These are phyloP conservation scores for Tachina grossa DNA, from an alignment of 2,888 invertebrate species.

Conservation along the genomic window DNA sequence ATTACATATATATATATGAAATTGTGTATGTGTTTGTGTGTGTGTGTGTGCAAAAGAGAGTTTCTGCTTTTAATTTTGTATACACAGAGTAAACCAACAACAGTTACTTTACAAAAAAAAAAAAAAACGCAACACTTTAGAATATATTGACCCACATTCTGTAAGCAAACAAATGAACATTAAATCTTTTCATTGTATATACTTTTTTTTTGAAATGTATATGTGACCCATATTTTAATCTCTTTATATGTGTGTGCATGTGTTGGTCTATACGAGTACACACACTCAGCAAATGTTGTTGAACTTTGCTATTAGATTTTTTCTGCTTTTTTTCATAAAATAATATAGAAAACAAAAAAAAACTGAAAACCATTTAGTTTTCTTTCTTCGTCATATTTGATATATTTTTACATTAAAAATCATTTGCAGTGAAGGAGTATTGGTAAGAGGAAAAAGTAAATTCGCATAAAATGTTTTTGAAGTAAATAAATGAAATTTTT, in stretches of 20 bases:
- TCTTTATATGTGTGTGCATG: conserved; percentile 6
- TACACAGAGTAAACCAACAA: conserved; percentile 1
- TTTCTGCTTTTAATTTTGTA: conserved; percentile 50
- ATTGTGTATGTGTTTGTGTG: conserved; percentile 9
- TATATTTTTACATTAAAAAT: conserved; percentile 21
- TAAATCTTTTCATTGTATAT: conserved; percentile 56
- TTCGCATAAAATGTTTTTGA: neutral
- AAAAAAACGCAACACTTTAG: conserved; percentile 56
- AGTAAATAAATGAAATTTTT: too few species aligned
- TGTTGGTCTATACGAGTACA: conserved; percentile 21
- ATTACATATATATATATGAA: neutral
- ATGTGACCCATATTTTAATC: conserved; percentile 51
- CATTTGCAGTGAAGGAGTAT: neutral
- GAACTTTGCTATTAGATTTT: conserved; percentile 59
- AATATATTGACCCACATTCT: conserved; percentile 70
- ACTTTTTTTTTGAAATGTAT: conserved; percentile 24
- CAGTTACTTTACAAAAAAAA: neutral
- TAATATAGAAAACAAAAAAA: conserved; percentile 4
- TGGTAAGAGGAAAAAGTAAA: neutral
- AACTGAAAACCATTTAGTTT: conserved; percentile 47
- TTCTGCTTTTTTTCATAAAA: neutral
- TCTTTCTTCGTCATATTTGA: conserved; percentile 21
- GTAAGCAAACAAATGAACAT: conserved; percentile 71
- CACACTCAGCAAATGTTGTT: conserved; percentile 58
- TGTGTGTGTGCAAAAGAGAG: conserved; percentile 16